A percentile compares a stretch with the other conserved stretches of the same genome.
These are phyloP conservation scores for Drosophila lacicola DNA, from an alignment of 2,888 invertebrate species.

Conservation along the genomic window DNA sequence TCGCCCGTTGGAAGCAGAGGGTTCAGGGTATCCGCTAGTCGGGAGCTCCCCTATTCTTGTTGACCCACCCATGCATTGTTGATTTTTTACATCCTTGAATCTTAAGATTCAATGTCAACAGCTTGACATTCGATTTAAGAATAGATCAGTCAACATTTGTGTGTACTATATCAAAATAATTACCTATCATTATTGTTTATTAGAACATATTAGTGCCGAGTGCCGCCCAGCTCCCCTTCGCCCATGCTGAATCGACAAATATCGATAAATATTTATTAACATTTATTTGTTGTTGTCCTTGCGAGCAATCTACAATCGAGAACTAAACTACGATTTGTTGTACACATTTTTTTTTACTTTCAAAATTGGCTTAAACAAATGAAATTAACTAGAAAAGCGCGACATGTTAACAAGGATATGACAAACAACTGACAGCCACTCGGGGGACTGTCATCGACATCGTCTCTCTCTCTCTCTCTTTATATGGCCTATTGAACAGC, in stretches of 20 bases:
- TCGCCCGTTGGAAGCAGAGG: too few relatives aligned
- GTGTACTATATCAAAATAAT: conserved; percentile 54
- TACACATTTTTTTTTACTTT: conserved; percentile 67
- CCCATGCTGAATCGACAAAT: conserved; percentile 11
- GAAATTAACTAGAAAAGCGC: conserved; percentile 24
- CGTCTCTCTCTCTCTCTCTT: conserved; percentile 2
- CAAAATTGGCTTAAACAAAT: conserved; percentile 48
- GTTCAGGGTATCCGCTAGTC: too few relatives aligned
- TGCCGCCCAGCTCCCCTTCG: conserved; percentile 28
- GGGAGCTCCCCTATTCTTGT: too few relatives aligned
- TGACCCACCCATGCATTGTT: too few relatives aligned
- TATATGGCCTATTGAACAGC: conserved; percentile 45
- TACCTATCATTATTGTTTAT: conserved; percentile 68
- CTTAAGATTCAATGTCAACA: conserved; percentile 32
- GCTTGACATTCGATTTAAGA: conserved; percentile 54
- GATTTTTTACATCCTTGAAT: conserved; percentile 27
- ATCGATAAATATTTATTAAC: conserved; percentile 18
- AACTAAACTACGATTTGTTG: conserved; percentile 58
- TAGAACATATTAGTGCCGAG: conserved; percentile 44
- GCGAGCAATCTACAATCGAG: conserved; percentile 23
- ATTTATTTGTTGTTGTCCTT: conserved; percentile 64
- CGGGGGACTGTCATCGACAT: conserved; percentile 58
- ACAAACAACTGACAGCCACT: conserved; percentile 49
- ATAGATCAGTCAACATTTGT: conserved; percentile 17
- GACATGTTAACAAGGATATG: conserved; percentile 66